Base-by-base conservation (phyloP, 2,888 invertebrate species). In the Dynastes grantii region DNA sequence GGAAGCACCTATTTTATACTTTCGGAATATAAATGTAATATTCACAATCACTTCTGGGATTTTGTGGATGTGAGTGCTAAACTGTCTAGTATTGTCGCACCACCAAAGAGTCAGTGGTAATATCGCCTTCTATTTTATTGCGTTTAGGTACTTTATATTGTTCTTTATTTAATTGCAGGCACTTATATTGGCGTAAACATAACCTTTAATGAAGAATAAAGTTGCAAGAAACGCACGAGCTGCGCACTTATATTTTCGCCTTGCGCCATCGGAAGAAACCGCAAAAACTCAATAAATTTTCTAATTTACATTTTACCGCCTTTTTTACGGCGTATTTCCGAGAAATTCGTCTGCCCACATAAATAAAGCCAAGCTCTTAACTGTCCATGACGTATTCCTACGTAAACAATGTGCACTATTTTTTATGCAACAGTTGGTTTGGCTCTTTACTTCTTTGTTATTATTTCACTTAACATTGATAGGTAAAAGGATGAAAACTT, bases 341-440 rank as follows among this genome's bases (percentile, higher is more conserved):
- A 53, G 77, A 77, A 77, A 77, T 58, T 77, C 67, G 77, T 77
- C 77, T 77, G 77, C 77, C 73, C 73, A 61, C 73, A 75, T 75
- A 75, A 75, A 75, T 75, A 75, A 75, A 61, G 29, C 27, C 27
- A 22, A 27, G n/a, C 73, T 75, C 45, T 75, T 75, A 75, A 75
- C 73, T 61, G 61, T 75, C 61, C 73, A 49, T 61, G 45, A 61
- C 61, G 73, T 61, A 27, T 61, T 45, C 73, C 22, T 75, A 75
- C 63, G 58, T 61, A 75, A 61, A 75, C 73, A 27, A 29, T 75
- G 16, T 13, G 55, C 40, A 55, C n/a, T 65, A 71, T 71, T 71
- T 68, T 71, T 71, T 71, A 71, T 55, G 71, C 40, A 71, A 55
- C 37, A 40, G 55, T 71, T 65, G n/a, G 71, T 22, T 37, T 58